Base-by-base conservation (phyloP, 2,113 vertebrate genomes). In the Platichthys flesus region DNA sequence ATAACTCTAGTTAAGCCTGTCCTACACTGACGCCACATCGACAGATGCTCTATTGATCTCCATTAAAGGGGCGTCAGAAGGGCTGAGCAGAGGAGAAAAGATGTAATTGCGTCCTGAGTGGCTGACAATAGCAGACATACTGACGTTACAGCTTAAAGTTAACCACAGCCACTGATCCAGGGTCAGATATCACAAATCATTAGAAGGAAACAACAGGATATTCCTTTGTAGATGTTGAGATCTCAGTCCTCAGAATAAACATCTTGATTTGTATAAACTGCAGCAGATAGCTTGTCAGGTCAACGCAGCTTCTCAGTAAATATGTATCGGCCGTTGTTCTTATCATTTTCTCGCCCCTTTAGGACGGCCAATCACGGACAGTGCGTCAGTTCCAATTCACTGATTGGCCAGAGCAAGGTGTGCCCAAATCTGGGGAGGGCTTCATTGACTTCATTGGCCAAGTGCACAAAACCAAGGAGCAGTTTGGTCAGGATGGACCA, bases 341-440 rank as follows among this genome's bases (percentile, higher is more conserved):
- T 6, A 12, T 20, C 13, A 2, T 51, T 42, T 71, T 9, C 26
- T 57, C 18, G 0, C 24, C 37, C 26, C 23, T 47, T 49, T 92
- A 99, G 98, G 98, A 99, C 0, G 98, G 98, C 26, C 98, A 99
- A 89, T 99, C 98, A 0, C 94, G 98, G 49, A 99, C 98, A 0
- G 98, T 99, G 2, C 95, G 98, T 10, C 98, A 99, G 94, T 99
- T 99, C 94, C 98, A 99, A 94, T 99, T 99, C 93, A 99, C 98
- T 0, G 98, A 99, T 90, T 99, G 98, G 98, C 98, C 97, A 0
- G 98, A 99, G 23, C 97, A 98, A 89, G 98, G 97, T 0, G 98
- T 99, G 91, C 98, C 98, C 77, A 99, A 99, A 89, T 98, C 97
- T 0, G 98, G 97, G 4, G 98, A 99, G 89, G 98, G 98, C 21